Conservation (phyloP, 1,140 invertebrate genomes). For the Drosophila kurseongensis region DNA sequence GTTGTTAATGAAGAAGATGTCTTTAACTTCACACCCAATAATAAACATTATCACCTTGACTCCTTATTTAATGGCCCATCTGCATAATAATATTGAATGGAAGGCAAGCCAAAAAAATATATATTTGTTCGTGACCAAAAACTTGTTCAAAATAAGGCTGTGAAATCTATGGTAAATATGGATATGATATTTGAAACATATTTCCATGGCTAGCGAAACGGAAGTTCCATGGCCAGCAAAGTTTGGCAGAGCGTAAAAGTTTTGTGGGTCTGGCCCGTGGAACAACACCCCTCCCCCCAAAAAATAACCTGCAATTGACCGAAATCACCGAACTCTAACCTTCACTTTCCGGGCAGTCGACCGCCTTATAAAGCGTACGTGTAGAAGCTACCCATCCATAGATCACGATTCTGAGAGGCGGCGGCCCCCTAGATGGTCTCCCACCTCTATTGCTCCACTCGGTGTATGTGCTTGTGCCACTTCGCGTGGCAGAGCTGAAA, state of each 20-base stretch:
- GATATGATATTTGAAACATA: constrained; percentile 7
- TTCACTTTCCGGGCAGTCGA: constrained; percentile 44
- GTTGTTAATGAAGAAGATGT: not conserved
- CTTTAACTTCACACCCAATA: not conserved
- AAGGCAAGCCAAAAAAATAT: not conserved
- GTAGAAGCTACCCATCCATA: constrained; percentile 41
- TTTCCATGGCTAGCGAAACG: constrained; percentile 42
- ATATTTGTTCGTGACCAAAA: constrained; percentile 35
- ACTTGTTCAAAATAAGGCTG: constrained; percentile 32
- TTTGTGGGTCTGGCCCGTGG: constrained; percentile 19
- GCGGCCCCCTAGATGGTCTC: constrained; percentile 36
- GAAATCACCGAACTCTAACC: constrained; percentile 77
- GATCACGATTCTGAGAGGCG: constrained; percentile 58
- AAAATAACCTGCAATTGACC: constrained; percentile 41
- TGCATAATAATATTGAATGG: constrained; percentile 5
- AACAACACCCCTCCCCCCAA: not conserved
- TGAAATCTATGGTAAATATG: constrained; percentile 33
- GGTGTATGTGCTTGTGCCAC: constrained; percentile 28
- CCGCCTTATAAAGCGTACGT: constrained; percentile 25
- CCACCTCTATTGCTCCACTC: not conserved
- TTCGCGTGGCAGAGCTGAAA: constrained; percentile 57
- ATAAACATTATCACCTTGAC: constrained; percentile 24
- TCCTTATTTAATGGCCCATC: constrained; percentile 19
- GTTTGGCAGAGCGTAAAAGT: constrained; percentile 41
- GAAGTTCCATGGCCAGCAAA: constrained; percentile 35